Evolutionary conservation across 2,888 invertebrate species (phyloP), one percentile per base, ranked within the genome.

Genomic region (Cyclophora albipunctata): DNA sequence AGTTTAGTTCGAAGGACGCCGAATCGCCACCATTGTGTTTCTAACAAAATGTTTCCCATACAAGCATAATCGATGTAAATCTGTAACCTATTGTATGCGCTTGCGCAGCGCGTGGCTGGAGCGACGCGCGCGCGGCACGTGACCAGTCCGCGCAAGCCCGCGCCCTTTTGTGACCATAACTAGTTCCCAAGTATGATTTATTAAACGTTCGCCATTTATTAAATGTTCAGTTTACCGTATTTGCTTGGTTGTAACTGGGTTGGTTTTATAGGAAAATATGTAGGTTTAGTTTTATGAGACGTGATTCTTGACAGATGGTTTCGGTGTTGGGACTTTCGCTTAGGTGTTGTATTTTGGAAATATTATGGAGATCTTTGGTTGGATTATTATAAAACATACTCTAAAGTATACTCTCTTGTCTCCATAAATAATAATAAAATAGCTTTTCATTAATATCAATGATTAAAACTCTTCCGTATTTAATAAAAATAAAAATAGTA

Each of bases 51-150:
- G 20, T 20, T 20, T 20, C 20, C 20, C 20, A 20, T 42, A 45
- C 47, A 45, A 55, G 50, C 49, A 45, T 53, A 53, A 50, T 52
- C 52, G 49, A 55, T 47, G 54, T 55, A 45, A 58, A 54, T 54
- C 48, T 52, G 53, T 47, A 40, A 48, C 46, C 54, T 49, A 58
- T 62, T 58, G 58, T 59, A 48, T 74, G 73, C 68, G 63, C 64
- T 63, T 58, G 75, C 74, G 69, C 78, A 72, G 82, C 83, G 83
- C 84, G 83, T 83, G 83, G 76, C 80, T 65, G 64, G 55, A 42
- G 34, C 57, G 68, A 78, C 85, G 81, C 80, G 81, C 84, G 86
- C 83, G 66, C 62, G 75, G 66, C 87, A 86, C 87, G 87, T 86
- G 87, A 85, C 84, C 74, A 63, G 73, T 73, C 73, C 80, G 71